Evolutionary conservation across 1,140 invertebrate genomes (phyloP).

Genomic region (Drosophila virilis): DNA sequence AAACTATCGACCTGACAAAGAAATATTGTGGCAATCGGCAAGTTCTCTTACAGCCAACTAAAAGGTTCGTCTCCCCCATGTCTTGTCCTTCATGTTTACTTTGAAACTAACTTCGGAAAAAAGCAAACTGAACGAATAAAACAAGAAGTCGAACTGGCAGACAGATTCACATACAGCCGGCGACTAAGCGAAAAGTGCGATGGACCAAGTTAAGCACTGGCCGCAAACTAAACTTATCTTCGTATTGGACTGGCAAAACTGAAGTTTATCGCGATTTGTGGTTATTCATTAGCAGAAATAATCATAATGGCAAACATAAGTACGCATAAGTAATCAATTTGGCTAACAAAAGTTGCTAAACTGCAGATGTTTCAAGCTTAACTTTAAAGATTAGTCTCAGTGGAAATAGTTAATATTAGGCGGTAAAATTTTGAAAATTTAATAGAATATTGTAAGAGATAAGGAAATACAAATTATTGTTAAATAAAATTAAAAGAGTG

Average conservation of each 20-base stretch:
- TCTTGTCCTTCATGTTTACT: constrained; percentile 58
- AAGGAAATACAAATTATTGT: no score
- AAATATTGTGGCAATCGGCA: constrained; percentile 57
- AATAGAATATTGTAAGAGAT: no score
- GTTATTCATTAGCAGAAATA: constrained; percentile 41
- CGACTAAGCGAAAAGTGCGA: constrained; percentile 28
- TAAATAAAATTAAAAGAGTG: no score
- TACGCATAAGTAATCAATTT: constrained; percentile 27
- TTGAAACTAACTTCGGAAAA: constrained; percentile 53
- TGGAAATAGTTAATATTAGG: no score
- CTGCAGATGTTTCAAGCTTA: background rate
- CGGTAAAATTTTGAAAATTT: no score
- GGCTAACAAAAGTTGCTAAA: background rate
- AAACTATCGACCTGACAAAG: constrained; percentile 43
- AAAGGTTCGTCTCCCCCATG: constrained; percentile 38
- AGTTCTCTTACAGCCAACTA: constrained; percentile 28
- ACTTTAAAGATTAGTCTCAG: no score
- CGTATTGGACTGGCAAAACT: constrained; percentile 25
- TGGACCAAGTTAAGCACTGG: constrained; percentile 10
- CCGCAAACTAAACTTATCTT: constrained; percentile 36
- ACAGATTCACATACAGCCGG: background rate
- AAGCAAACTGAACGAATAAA: constrained; percentile 63
- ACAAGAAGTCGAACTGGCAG: constrained; percentile 42
- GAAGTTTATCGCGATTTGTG: constrained; percentile 49
- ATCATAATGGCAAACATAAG: constrained; percentile 35